Percentiles rank a stretch among this genome's conserved stretches.
Evolutionary conservation across 2,888 invertebrate species (phyloP).

Genomic region (Cryptus armator): DNA sequence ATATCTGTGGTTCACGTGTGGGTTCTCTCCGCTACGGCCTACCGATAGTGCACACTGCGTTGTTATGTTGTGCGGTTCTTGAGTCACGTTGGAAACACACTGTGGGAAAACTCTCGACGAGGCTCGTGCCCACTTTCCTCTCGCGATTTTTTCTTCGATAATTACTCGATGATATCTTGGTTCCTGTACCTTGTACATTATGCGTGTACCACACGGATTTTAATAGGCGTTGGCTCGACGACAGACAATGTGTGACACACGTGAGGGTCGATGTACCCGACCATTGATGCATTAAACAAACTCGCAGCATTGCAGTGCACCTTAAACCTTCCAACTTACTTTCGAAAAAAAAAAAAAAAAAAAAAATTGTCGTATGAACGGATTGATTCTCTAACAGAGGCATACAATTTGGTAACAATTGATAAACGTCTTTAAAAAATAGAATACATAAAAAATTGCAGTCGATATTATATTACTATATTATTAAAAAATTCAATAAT

Average conservation of each 20-base stretch:
- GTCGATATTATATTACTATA: too few species aligned
- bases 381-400: too few species aligned
- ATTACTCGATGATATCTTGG: constrained; percentile 62
- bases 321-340: too few species aligned
- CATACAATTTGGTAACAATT: too few species aligned
- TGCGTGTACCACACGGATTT: constrained; percentile 7
- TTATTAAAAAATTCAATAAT: too few species aligned
- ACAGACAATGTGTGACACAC: constrained; percentile 1
- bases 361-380: too few species aligned
- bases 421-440: too few species aligned
- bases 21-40: neutral
- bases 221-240: constrained; percentile 13
- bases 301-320: too few species aligned
- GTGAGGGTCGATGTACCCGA: neutral
- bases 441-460: too few species aligned
- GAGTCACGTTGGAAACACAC: constrained; percentile 60
- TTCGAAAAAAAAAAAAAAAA: too few species aligned
- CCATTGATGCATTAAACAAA: neutral
- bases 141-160: constrained; percentile 53
- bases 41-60: constrained; percentile 12
- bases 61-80: constrained; percentile 53
- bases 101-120: constrained; percentile 62
- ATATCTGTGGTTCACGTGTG: constrained; percentile 34
- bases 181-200: constrained; percentile 37
- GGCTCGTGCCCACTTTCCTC: constrained; percentile 60